Evolutionary conservation across 2,797 vertebrate species (phyloP), one percentile per base, ranked within the genome.

Genomic region (Enteromius paludinosus): DNA sequence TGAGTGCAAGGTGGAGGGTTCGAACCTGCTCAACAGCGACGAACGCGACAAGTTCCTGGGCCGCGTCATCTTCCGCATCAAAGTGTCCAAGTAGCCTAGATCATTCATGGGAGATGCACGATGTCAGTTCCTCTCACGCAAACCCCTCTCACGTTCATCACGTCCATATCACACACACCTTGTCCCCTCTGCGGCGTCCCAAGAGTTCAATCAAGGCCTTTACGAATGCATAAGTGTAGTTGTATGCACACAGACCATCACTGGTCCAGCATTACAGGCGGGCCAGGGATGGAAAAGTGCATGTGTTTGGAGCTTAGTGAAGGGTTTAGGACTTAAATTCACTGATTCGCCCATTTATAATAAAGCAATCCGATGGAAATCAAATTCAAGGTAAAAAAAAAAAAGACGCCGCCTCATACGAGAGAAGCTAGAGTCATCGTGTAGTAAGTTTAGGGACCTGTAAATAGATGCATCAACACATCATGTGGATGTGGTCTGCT

Each of bases 1-100:
- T 23, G 96, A 98, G 92, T 98, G 97, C 90, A 97, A 93, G 92
- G 91, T 98, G 43, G 90, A 93, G 20, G 97, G 96, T 35, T 90
- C 97, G 0, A 91, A 98, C 91, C 94, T 98, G 79, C 93, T 90
- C 83, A 97, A 96, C 47, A 64, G 94, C 23, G 95, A 97, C 62
- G 96, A 97, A 0, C 95, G 97, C 23, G 97, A 98, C 95, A 97
- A 97, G 93, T 97, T 95, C 91, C 90, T 97, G 92, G 97, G 97
- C 87, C 96, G 96, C 18, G 93, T 98, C 89, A 90, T 87, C 65
- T 98, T 98, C 93, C 95, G 95, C 90, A 88, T 98, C 87, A 90
- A 83, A 84, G 93, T 96, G 86, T 89, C 76, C 35, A 92, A 95
- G 89, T 97, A 97, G 92, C 82, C 61, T 11, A 35, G 59, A 79